Base-by-base conservation (phyloP, 2,797 vertebrate species). In the Cynopterus sphinx region DNA sequence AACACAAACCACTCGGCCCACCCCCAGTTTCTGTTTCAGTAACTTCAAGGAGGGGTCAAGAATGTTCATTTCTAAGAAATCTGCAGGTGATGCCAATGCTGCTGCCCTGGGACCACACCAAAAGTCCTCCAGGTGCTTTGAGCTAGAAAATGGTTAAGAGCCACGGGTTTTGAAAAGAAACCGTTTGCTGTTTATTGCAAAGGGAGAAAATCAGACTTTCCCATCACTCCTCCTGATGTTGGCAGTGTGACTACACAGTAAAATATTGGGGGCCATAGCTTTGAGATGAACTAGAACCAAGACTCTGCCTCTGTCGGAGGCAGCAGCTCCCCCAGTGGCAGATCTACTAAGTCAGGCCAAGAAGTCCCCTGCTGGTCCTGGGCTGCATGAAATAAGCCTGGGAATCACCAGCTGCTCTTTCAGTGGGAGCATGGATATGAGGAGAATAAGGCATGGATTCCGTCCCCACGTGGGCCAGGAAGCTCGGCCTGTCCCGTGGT, bases 281-380 rank as follows among this genome's bases (percentile, higher is more conserved):
- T 51, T 55, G 87, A 79, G 33, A 46, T 9, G 16, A 59, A 16
- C 57, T 6, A 3, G 9, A 41, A 51, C 41, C 28, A 11, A 86
- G 63, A 11, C 43, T 49, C 57, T 24, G n/a, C 70, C 75, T 65
- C n/a, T 13, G 0, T 3, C 0, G 0, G 1, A 2, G 16, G 9
- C 0, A 3, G 13, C 0, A 0, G 31, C 26, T 21, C 13, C 22
- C 57, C 46, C 0, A 0, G 4, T 4, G 6, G 13, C 28, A 24
- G 79, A 28, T 22, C 61, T 33, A 17, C 61, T 33, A 22, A 0
- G 39, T 31, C 1, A 0, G 22, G 19, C 83, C 67, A 24, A 41
- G 46, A 59, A 59, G 53, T 77, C 67, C 22, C 28, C 17, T 26
- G 28, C 19, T 41, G 41, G 17, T 53, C 36, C 61, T 9, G 7